Percentiles rank a stretch among this genome's conserved stretches.
These are phyloP conservation scores for Thalpophila matura DNA, from an alignment of 2,888 invertebrate genomes.

Conservation along the genomic window DNA sequence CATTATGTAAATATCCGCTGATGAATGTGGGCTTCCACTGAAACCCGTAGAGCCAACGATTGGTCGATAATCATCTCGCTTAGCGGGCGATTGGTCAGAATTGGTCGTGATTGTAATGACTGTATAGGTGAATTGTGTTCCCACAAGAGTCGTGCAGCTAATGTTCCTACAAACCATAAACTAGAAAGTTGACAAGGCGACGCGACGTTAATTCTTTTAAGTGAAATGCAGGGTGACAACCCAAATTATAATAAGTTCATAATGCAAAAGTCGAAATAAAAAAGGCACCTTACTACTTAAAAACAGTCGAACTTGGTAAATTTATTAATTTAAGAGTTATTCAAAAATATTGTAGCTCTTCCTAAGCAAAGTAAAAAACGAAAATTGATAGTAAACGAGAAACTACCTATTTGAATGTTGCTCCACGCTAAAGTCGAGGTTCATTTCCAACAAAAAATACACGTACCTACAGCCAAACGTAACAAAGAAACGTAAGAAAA, in stretches of 20 bases:
- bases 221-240: background rate
- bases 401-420: background rate
- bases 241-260: background rate
- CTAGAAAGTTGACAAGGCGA: background rate
- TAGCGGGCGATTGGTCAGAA: slow-evolving; percentile 10
- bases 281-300: too few species aligned
- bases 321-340: too few species aligned
- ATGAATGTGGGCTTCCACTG: slow-evolving; percentile 36
- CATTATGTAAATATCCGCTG: slow-evolving; percentile 50
- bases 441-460: background rate
- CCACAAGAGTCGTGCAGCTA: background rate
- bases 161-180: background rate
- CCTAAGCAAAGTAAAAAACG: too few species aligned
- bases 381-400: too few species aligned
- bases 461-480: background rate
- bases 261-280: background rate
- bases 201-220: background rate
- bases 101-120: slow-evolving; percentile 5
- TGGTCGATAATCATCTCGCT: slow-evolving; percentile 17
- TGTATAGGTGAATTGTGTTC: slow-evolving; percentile 5
- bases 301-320: too few species aligned
- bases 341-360: too few species aligned
- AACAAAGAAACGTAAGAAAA: slow-evolving; percentile 9
- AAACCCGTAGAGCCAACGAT: slow-evolving; percentile 4
- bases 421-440: background rate